These are phyloP conservation scores for Drosophila pseudoananassae DNA, from an alignment of 1,140 invertebrate species.

Conservation along the genomic window DNA sequence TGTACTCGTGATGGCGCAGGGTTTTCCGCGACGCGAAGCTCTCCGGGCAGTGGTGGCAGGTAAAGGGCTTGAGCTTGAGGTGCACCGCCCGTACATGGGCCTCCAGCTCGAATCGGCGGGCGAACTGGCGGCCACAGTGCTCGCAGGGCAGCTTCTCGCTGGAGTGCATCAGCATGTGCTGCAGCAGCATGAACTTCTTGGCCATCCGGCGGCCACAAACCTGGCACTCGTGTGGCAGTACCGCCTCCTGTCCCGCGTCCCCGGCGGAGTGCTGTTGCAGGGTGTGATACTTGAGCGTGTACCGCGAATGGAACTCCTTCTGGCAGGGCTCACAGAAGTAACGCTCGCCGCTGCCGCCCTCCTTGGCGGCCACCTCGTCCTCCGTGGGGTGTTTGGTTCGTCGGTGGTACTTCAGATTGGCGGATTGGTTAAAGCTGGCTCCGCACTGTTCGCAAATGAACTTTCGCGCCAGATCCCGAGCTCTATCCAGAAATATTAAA, in stretches of 20 bases:
- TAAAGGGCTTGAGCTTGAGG: conserved; percentile 75
- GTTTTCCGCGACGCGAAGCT: conserved; percentile 75
- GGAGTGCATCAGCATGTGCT: conserved; percentile 80
- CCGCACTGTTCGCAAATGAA: conserved; percentile 78
- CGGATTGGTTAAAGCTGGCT: conserved; percentile 74
- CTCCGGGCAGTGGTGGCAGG: conserved; percentile 66
- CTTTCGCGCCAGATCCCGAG: conserved; percentile 9
- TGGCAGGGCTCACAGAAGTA: conserved; percentile 66
- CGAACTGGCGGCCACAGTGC: conserved; percentile 72
- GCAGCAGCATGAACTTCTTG: conserved; percentile 77
- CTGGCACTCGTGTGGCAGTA: conserved; percentile 62
- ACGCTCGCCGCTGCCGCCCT: conserved; percentile 29
- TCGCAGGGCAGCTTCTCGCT: conserved; percentile 75
- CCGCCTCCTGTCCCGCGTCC: conserved; percentile 11
- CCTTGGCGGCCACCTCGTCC: conserved; percentile 54
- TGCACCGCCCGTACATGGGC: conserved; percentile 81
- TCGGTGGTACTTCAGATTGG: conserved; percentile 71
- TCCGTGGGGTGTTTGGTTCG: conserved; percentile 77
- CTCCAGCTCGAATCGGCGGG: conserved; percentile 75
- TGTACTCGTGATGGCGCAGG: conserved; percentile 86
- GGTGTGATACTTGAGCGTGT: conserved; percentile 73
- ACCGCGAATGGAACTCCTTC: conserved; percentile 76
- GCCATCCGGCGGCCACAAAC: conserved; percentile 76
- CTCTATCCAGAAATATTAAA: too few species aligned
- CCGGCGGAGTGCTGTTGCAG: conserved; percentile 62